phyloP scores from a whole-genome alignment of 2,797 vertebrate species.

The Ibycter americanus region DNA sequence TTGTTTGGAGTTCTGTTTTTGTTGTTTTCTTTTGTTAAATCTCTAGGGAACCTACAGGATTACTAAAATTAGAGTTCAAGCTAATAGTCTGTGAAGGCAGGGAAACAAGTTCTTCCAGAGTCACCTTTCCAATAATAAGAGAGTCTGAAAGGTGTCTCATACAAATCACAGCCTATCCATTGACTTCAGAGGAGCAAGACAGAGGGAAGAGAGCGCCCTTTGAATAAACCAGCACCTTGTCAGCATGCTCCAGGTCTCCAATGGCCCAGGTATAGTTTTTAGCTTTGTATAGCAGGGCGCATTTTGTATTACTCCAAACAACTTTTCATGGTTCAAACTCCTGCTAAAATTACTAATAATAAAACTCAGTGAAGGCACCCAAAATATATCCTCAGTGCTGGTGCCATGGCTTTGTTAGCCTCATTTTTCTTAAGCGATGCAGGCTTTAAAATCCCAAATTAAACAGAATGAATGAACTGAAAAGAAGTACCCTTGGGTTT shows the following conservation, averaged over 20 bases:
- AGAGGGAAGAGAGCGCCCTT: not conserved
- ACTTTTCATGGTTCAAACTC: not conserved
- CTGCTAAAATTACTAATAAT: not conserved
- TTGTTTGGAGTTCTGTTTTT: not conserved
- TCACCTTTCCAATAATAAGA: not conserved
- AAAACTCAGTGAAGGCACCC: not conserved
- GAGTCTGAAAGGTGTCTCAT: not conserved
- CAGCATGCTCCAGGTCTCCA: not conserved
- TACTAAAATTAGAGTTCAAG: not conserved
- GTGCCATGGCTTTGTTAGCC: not conserved
- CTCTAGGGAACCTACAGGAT: not conserved
- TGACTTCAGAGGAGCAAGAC: not conserved
- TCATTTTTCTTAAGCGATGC: not conserved
- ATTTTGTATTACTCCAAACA: not conserved
- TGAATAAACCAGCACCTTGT: not conserved
- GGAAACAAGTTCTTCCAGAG: not conserved
- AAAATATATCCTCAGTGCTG: not conserved
- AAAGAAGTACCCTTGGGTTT: not conserved
- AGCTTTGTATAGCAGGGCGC: not conserved
- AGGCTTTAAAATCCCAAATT: not conserved
- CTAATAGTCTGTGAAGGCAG: not conserved
- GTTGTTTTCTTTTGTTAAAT: not conserved
- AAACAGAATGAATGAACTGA: not conserved
- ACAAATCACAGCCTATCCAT: not conserved
- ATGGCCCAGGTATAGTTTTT: not conserved